Base-by-base conservation (phyloP, 2,797 vertebrate species). In the Champsocephalus gunnari region DNA sequence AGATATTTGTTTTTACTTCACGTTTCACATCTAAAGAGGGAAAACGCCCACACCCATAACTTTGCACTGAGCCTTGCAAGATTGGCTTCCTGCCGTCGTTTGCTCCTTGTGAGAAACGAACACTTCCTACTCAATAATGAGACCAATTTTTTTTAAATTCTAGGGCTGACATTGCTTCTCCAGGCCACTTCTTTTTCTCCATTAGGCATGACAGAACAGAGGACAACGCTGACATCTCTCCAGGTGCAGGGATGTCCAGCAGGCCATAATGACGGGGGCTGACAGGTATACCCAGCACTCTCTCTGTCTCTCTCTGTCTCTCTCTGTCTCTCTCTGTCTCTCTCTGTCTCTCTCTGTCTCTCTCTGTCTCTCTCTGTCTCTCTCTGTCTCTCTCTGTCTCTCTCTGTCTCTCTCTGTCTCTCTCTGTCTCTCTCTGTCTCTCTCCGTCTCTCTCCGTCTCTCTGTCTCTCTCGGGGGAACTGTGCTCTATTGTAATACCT, bases 1-100 rank as follows among this genome's bases (percentile, higher is more conserved):
- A 84, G 81, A 47, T 57, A 82, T 83, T 92, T 92, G 87, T 93
- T 94, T 91, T 86, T 88, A 90, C 88, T 80, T 86, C 68, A 61
- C 71, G 76, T 80, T 86, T 77, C 66, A 86, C 64, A 91, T 92
- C 86, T 80, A 73, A 71, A 76, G 71, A 58, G 56, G 75, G 60
- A 87, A 85, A 82, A 77, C 73, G 60, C 77, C 57, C 68, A 85
- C 81, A 73, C 74, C 80, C 77, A 83, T 67, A 77, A 77, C 65
- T 55, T 74, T 61, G 64, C 73, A 51, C 53, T 38, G 57, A 4
- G 32, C 70, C 68, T 70, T 19, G 5, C 17, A 32, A 66, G 81
- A 81, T 64, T 78, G 77, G 76, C 84, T 89, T 86, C 87, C 87
- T 89, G 80, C 65, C 5, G 66, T 73, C 43, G 9, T 73, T 79